Percentiles rank a stretch among this genome's conserved stretches.
phyloP scores from a whole-genome alignment of 2,113 vertebrate genomes.

The Zapornia atra region DNA sequence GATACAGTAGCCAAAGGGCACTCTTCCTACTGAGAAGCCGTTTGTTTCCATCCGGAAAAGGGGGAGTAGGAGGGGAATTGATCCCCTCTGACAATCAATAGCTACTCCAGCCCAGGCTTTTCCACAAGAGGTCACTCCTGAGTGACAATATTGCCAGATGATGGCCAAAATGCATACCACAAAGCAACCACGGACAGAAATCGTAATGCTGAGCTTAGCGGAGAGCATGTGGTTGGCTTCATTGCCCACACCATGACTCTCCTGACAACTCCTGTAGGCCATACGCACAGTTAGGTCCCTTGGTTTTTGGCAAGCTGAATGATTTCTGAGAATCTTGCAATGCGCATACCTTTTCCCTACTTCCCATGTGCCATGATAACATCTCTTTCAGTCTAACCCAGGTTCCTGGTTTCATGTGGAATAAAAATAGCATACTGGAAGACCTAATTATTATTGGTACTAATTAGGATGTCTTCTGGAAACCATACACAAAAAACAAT shows the following conservation, averaged over 20 bases:
- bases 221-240: neutral
- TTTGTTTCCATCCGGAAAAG: slow-evolving; percentile 45
- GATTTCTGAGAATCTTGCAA: neutral
- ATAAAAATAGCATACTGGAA: neutral
- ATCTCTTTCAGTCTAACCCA: neutral
- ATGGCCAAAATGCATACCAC: neutral
- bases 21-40: slow-evolving; percentile 52
- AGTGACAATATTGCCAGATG: neutral
- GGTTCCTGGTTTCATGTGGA: neutral
- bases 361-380: neutral
- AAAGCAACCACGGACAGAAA: fast-evolving
- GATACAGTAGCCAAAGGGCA: slow-evolving; percentile 71
- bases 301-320: neutral
- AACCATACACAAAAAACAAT: too few relatives aligned
- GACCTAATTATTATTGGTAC: neutral
- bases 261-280: neutral
- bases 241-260: neutral
- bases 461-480: neutral
- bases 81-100: slow-evolving; percentile 37
- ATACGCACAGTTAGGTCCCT: neutral
- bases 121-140: slow-evolving; percentile 52
- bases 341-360: too few relatives aligned
- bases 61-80: slow-evolving; percentile 43
- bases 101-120: neutral
- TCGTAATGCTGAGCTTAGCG: fast-evolving